These are phyloP conservation scores for Aptenodytes forsteri DNA, from an alignment of 2,113 vertebrate species.

Conservation along the genomic window DNA sequence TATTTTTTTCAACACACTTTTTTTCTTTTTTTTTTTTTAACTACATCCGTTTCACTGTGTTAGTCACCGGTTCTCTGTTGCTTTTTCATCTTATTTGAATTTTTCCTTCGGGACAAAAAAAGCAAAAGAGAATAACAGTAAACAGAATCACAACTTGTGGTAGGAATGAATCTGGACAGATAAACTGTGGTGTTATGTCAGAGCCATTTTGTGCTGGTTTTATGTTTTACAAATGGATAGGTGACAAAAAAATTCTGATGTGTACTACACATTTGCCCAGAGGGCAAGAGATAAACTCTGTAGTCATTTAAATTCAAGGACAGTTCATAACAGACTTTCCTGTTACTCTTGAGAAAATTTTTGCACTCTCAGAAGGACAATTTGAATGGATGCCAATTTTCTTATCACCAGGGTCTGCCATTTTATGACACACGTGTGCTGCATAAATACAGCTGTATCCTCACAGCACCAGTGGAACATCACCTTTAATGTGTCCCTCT, in stretches of 20 bases:
- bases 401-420: background rate
- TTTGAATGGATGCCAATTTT: background rate
- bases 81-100: background rate
- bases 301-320: background rate
- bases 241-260: background rate
- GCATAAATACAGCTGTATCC: background rate
- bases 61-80: background rate
- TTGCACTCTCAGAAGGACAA: background rate
- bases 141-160: background rate
- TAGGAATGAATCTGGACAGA: background rate
- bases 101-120: background rate
- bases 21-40: background rate
- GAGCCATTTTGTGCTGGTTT: background rate
- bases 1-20: accelerated
- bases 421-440: background rate
- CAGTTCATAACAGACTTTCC: background rate
- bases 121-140: background rate
- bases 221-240: background rate
- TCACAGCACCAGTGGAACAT: background rate
- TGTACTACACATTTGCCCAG: background rate
- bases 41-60: background rate
- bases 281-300: background rate
- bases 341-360: background rate
- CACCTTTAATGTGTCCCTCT: background rate
- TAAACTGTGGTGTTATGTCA: background rate